A percentile compares a stretch with the other conserved stretches of the same genome.
Conservation (phyloP, 92 coral and sea anemone genomes). For the Isaurus tuberculatus region DNA sequence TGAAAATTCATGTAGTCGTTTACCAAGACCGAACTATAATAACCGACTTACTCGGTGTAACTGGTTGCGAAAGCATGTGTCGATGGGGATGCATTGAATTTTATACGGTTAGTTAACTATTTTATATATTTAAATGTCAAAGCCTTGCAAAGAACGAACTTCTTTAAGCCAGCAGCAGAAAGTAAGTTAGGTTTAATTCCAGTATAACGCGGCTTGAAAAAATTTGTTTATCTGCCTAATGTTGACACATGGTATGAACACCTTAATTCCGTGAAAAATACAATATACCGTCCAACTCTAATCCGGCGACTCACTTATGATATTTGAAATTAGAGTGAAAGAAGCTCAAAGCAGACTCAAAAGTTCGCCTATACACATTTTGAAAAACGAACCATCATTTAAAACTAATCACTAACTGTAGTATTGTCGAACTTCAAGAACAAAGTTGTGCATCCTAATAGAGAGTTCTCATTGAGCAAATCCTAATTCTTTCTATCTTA, state of each 20-base stretch:
- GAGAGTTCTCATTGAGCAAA: no score
- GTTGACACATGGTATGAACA: not conserved
- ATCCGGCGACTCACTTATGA: no score
- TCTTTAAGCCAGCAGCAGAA: not conserved
- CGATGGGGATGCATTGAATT: conserved; percentile 35
- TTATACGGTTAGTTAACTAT: not conserved
- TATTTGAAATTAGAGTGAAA: no score
- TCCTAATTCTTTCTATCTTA: not conserved
- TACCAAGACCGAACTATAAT: not conserved
- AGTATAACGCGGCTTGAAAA: not conserved
- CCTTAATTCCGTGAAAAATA: not conserved
- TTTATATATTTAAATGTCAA: not conserved
- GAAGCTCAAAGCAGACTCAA: no score
- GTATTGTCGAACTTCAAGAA: no score
- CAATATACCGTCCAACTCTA: not conserved
- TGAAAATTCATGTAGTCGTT: not conserved
- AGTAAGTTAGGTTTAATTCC: not conserved
- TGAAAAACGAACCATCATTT: no score
- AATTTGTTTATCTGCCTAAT: not conserved
- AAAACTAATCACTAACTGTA: no score
- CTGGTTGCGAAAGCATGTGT: conserved; percentile 4
- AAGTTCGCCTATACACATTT: no score
- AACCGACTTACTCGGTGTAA: not conserved
- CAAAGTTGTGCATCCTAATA: no score
- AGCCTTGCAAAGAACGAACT: not conserved